Percentiles rank a stretch among this genome's conserved stretches.
Conservation (phyloP, 2,888 invertebrate species). For the Chamaedrilus cognettii region DNA sequence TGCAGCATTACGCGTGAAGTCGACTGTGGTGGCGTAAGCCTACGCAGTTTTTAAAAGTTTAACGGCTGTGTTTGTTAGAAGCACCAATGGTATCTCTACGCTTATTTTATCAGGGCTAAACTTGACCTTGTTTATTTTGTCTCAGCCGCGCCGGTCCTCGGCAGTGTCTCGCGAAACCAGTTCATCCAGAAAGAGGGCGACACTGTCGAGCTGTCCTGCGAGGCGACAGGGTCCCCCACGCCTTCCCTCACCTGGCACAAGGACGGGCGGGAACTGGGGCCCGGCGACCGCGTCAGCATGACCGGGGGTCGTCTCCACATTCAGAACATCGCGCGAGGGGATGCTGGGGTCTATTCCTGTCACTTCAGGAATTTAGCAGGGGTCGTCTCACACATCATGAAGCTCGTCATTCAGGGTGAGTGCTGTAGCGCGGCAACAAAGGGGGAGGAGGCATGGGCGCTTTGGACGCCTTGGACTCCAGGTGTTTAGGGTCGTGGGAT, state of each 20-base stretch:
- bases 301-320: slow-evolving; percentile 62
- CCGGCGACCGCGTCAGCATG: slow-evolving; percentile 24
- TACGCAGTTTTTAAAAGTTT: no score
- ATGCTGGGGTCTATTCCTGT: slow-evolving; percentile 65
- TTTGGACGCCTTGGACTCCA: no score
- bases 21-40: no score
- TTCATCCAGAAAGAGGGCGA: slow-evolving; percentile 68
- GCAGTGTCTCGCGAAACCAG: slow-evolving; percentile 36
- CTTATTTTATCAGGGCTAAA: no score
- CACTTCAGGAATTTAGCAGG: slow-evolving; percentile 24
- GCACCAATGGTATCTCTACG: no score
- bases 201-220: slow-evolving; percentile 93
- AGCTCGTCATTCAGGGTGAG: slow-evolving; percentile 43
- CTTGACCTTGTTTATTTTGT: no score
- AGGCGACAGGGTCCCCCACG: slow-evolving; percentile 90
- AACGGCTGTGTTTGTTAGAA: no score
- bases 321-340: slow-evolving; percentile 88
- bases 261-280: slow-evolving; percentile 56
- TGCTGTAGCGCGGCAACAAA: no score
- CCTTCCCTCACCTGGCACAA: slow-evolving; percentile 97
- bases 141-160: slow-evolving; percentile 37
- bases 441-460: no score
- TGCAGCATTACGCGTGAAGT: no score
- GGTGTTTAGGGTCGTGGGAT: no score
- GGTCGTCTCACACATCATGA: slow-evolving; percentile 16